Conservation (phyloP, 23 tunicate genomes). For the Trididemnum miniatum region DNA sequence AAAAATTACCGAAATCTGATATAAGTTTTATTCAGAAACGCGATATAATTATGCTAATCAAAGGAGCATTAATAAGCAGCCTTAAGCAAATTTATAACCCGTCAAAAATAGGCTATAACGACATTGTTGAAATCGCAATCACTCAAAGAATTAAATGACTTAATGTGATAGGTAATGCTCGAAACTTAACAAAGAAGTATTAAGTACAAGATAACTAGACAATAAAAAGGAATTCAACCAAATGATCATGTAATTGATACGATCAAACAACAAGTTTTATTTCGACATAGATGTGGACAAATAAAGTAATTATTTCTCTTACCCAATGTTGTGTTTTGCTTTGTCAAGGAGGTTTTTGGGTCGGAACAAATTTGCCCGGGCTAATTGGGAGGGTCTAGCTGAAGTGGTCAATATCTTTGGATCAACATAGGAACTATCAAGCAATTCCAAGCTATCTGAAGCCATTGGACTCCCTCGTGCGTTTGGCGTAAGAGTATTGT, state of each 20-base stretch:
- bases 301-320: not conserved
- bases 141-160: too few species aligned
- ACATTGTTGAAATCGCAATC: too few species aligned
- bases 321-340: constrained; percentile 87
- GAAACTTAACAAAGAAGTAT: too few species aligned
- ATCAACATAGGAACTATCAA: constrained; percentile 73
- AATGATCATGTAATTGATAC: not conserved
- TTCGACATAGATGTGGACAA: not conserved
- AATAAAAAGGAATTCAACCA: not conserved
- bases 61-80: too few species aligned
- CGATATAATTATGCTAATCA: too few species aligned
- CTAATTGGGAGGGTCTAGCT: constrained; percentile 67
- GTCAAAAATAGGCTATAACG: too few species aligned
- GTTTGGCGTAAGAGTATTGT: constrained; percentile 94
- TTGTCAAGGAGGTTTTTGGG: constrained; percentile 79
- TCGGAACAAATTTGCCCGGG: constrained; percentile 67
- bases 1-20: too few species aligned
- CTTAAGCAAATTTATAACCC: too few species aligned
- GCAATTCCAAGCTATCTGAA: constrained; percentile 72
- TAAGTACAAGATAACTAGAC: not conserved
- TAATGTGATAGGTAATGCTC: too few species aligned
- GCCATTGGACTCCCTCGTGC: constrained; percentile 59
- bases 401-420: constrained; percentile 61
- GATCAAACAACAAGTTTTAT: not conserved
- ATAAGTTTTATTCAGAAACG: too few species aligned